Percentiles rank a stretch among this genome's conserved stretches.
These are phyloP conservation scores for Astropecten irregularis DNA, from an alignment of 53 echinoderm and acorn worm genomes.

Conservation along the genomic window DNA sequence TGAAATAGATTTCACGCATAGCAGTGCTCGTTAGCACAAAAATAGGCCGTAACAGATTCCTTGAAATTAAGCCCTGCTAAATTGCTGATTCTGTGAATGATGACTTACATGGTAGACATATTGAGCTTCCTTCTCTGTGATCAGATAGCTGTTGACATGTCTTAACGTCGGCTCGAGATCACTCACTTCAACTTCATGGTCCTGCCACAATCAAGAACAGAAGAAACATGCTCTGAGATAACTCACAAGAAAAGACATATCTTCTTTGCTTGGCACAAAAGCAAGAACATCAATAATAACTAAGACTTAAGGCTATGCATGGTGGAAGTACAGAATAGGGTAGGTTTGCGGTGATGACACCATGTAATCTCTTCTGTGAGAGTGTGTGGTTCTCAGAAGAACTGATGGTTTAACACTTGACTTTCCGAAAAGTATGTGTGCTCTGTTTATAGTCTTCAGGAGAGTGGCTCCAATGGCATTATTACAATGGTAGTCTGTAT, in stretches of 20 bases:
- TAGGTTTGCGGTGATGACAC: too few species aligned
- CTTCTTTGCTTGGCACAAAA: background rate
- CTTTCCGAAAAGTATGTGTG: background rate
- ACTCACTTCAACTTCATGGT: conserved; percentile 64
- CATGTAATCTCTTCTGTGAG: too few species aligned
- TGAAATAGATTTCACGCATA: too few species aligned
- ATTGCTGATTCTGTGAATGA: background rate
- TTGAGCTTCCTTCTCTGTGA: conserved; percentile 93
- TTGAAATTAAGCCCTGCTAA: too few species aligned
- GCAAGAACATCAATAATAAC: background rate
- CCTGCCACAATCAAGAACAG: conserved; percentile 40
- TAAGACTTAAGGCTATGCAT: too few species aligned
- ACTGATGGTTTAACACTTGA: background rate
- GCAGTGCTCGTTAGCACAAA: too few species aligned
- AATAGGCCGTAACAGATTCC: too few species aligned
- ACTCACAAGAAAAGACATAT: background rate
- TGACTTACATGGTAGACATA: conserved; percentile 93
- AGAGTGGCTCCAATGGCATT: too few species aligned
- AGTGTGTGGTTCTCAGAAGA: too few species aligned
- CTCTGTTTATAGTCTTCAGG: too few species aligned
- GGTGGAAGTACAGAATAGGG: too few species aligned
- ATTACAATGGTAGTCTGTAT: too few species aligned
- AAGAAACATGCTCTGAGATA: background rate
- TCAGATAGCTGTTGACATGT: conserved; percentile 84
- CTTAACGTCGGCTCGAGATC: conserved; percentile 76